These are phyloP conservation scores for Cydia splendana DNA, from an alignment of 1,140 invertebrate genomes.

Conservation along the genomic window DNA sequence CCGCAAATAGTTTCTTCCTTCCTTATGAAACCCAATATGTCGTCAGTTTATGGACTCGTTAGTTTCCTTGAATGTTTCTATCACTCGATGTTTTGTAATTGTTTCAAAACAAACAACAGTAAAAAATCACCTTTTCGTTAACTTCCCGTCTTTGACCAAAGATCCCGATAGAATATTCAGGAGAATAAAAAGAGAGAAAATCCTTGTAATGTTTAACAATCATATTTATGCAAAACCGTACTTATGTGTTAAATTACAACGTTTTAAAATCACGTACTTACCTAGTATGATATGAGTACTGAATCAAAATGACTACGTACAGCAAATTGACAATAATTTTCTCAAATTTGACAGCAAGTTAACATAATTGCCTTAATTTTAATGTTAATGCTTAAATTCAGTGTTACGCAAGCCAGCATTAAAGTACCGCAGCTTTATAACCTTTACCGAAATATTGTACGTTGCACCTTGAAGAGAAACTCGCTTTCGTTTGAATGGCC, in stretches of 20 bases:
- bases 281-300: not conserved
- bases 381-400: conserved; percentile 14
- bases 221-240: not conserved
- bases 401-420: conserved; percentile 19
- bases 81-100: not conserved
- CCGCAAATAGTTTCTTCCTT: conserved; percentile 11
- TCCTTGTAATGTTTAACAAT: not conserved
- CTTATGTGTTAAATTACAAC: not conserved
- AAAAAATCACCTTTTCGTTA: not conserved
- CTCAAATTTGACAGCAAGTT: conserved; percentile 23
- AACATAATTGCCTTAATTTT: conserved; percentile 22
- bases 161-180: too few relatives aligned
- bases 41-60: conserved; percentile 5
- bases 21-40: conserved; percentile 11
- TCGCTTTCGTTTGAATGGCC: conserved; percentile 14
- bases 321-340: conserved; percentile 23
- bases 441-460: conserved; percentile 30
- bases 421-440: conserved; percentile 29
- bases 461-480: conserved; percentile 19
- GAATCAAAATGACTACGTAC: conserved; percentile 11
- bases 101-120: not conserved
- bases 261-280: conserved; percentile 3
- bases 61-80: not conserved
- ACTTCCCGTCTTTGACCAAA: too few relatives aligned
- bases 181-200: too few relatives aligned